Evolutionary conservation across 2,113 vertebrate species (phyloP).

Genomic region (Lamprologus lemairii): DNA sequence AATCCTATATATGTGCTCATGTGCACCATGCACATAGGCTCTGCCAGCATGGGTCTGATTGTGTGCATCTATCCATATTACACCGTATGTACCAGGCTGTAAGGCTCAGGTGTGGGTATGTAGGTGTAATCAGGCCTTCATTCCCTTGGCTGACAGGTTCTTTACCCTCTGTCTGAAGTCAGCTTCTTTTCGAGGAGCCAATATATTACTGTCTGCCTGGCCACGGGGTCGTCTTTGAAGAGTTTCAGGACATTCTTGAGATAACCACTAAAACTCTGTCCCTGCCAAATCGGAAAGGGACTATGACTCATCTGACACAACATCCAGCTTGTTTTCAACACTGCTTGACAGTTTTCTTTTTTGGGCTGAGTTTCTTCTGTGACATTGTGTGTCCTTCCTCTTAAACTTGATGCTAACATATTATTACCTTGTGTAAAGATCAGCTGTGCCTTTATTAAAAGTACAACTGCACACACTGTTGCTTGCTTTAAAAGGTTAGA

Average conservation of each 20-base stretch:
- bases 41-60: neutral
- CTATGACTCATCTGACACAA: neutral
- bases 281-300: neutral
- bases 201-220: conserved; percentile 58
- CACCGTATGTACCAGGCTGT: neutral
- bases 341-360: neutral
- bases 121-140: conserved; percentile 58
- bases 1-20: neutral
- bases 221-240: conserved; percentile 38
- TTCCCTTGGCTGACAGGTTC: conserved; percentile 64
- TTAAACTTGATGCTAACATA: neutral
- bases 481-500: neutral
- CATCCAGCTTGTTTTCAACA: neutral
- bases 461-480: neutral
- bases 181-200: conserved; percentile 43
- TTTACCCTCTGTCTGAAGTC: conserved; percentile 57
- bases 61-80: neutral
- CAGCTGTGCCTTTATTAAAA: neutral
- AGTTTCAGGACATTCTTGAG: conserved; percentile 8
- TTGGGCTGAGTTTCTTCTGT: neutral
- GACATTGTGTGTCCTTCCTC: neutral
- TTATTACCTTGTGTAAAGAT: neutral
- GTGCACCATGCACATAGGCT: neutral
- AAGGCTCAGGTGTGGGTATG: conserved; percentile 63
- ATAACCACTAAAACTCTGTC: conserved; percentile 37